phyloP scores from a whole-genome alignment of 2,113 vertebrate species.

The Hyperopisus bebe region DNA sequence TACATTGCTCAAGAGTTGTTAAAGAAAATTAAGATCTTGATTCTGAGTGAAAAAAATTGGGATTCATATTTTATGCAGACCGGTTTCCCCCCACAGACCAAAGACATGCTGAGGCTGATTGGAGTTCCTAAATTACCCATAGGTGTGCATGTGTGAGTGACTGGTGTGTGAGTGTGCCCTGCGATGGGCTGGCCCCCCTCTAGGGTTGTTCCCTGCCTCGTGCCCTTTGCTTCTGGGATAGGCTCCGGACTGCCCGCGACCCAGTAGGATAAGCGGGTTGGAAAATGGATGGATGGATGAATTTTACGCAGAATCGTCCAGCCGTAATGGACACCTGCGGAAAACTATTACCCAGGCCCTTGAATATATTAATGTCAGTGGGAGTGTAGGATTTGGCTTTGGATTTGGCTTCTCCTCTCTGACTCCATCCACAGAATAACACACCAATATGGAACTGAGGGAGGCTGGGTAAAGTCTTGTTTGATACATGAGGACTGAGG shows the following conservation, averaged over 20 bases:
- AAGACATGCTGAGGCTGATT: no score
- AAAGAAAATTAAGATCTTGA: neutral
- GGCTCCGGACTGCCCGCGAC: no score
- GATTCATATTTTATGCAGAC: neutral
- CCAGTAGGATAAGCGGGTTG: no score
- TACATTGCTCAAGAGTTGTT: neutral
- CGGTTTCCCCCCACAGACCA: no score
- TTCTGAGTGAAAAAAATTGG: neutral
- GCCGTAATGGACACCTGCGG: neutral
- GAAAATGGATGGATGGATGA: no score
- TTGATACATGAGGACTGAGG: neutral
- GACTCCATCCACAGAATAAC: neutral
- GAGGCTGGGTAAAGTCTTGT: neutral
- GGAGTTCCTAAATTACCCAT: no score
- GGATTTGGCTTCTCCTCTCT: neutral
- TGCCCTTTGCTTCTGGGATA: no score
- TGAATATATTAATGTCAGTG: neutral
- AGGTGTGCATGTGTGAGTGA: no score
- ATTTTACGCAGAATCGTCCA: neutral
- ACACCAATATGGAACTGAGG: neutral
- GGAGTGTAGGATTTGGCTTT: neutral
- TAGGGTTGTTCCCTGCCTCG: no score
- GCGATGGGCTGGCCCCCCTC: no score
- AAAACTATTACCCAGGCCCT: neutral
- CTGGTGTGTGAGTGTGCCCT: no score